Conservation (phyloP, 37 sponge, comb jelly and placozoan genomes). For the Ianthella basta region DNA sequence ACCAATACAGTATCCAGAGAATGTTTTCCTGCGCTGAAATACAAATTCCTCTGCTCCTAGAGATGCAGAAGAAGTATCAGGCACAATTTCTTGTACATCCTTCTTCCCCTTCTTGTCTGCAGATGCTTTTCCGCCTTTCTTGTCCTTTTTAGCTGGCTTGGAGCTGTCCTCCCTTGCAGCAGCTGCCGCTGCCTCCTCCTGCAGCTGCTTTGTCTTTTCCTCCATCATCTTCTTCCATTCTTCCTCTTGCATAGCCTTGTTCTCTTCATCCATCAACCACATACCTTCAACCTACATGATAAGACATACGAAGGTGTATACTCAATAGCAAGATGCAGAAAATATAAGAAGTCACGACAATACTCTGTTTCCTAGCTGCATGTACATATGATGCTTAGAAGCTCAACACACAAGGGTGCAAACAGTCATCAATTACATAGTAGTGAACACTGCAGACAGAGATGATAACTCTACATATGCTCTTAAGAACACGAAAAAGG, state of each 20-base stretch:
- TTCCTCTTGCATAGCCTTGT: slow-evolving; percentile 1
- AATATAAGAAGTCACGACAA: no score
- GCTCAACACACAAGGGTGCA: no score
- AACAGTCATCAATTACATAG: no score
- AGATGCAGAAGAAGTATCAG: not conserved
- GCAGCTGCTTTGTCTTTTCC: slow-evolving; percentile 7
- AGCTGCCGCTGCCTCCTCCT: slow-evolving; percentile 22
- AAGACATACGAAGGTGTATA: no score
- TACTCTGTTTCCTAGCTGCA: no score
- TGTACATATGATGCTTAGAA: no score
- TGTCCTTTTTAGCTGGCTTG: slow-evolving; percentile 23
- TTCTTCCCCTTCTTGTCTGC: slow-evolving; percentile 45
- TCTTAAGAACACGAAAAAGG: no score
- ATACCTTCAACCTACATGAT: slow-evolving; percentile 47
- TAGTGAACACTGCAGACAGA: no score
- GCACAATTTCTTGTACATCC: not conserved
- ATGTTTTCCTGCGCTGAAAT: slow-evolving; percentile 41
- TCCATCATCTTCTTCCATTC: slow-evolving; percentile 35
- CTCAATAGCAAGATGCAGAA: no score
- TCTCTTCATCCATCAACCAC: slow-evolving; percentile 43
- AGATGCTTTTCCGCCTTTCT: slow-evolving; percentile 13
- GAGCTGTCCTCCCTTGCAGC: slow-evolving; percentile 15
- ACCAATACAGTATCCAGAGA: slow-evolving; percentile 60
- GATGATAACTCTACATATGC: no score
- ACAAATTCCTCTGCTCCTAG: not conserved